phyloP scores from a whole-genome alignment of 1,140 invertebrate genomes.

The Cephus cinctus region DNA sequence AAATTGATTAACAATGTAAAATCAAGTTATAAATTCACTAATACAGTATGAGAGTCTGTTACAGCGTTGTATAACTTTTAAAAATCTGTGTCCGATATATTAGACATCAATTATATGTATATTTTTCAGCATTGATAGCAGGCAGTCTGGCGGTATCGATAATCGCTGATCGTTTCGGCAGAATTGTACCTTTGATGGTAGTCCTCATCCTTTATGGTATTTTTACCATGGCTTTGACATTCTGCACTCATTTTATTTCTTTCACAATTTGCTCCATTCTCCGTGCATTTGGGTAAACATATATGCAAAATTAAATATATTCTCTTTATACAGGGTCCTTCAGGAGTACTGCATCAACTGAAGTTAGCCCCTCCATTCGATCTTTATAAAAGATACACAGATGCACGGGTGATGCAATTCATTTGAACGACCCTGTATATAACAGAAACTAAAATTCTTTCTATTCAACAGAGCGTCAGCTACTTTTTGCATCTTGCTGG shows the following conservation, averaged over 20 bases:
- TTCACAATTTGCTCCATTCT: not conserved
- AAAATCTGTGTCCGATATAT: no score
- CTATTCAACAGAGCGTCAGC: slow-evolving; percentile 1
- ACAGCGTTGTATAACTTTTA: no score
- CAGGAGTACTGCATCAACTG: no score
- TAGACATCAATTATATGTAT: no score
- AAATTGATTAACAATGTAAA: not conserved
- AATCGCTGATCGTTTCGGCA: not conserved
- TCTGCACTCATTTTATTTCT: not conserved
- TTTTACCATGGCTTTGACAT: not conserved
- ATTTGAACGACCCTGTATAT: no score
- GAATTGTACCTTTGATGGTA: not conserved
- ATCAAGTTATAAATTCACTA: no score
- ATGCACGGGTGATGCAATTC: no score
- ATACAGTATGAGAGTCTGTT: no score
- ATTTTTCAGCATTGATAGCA: not conserved
- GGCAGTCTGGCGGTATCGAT: not conserved
- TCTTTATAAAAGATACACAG: no score
- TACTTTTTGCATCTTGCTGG: not conserved
- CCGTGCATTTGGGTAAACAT: not conserved
- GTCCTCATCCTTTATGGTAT: not conserved
- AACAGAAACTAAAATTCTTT: no score
- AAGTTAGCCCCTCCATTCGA: no score
- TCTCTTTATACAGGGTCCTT: not conserved
- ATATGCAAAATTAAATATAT: not conserved